Conservation (phyloP, 2,113 vertebrate species). For the Leptocoma aspasia region DNA sequence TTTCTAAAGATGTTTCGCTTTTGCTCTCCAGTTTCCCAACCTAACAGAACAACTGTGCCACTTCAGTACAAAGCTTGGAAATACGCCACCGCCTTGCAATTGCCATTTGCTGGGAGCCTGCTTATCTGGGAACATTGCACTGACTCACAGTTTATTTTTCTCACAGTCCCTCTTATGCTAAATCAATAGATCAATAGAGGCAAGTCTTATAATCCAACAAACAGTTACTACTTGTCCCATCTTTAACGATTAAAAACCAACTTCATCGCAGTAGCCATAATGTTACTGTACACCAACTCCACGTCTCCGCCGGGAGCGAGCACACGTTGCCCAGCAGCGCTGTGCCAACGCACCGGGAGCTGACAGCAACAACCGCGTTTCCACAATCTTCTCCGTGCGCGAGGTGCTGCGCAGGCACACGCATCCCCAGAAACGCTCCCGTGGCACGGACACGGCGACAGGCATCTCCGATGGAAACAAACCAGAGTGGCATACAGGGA, state of each 20-base stretch:
- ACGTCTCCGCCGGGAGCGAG: not conserved
- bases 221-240: not conserved
- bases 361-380: not conserved
- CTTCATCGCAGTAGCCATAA: not conserved
- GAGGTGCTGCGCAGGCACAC: not conserved
- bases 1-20: not conserved
- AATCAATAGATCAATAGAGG: not conserved
- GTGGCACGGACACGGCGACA: not conserved
- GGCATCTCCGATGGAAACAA: not conserved
- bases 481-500: not conserved
- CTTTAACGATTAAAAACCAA: not conserved
- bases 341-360: not conserved
- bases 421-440: not conserved
- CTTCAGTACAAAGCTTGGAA: not conserved
- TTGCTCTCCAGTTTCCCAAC: not conserved
- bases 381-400: accelerated
- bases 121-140: not conserved
- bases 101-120: not conserved
- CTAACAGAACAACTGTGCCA: not conserved
- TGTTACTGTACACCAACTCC: not conserved
- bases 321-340: not conserved
- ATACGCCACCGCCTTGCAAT: not conserved
- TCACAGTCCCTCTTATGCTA: not conserved
- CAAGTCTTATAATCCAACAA: not conserved
- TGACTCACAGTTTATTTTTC: constrained; percentile 34